phyloP scores from a whole-genome alignment of 2,113 vertebrate species.

The Chlorocebus sabaeus region DNA sequence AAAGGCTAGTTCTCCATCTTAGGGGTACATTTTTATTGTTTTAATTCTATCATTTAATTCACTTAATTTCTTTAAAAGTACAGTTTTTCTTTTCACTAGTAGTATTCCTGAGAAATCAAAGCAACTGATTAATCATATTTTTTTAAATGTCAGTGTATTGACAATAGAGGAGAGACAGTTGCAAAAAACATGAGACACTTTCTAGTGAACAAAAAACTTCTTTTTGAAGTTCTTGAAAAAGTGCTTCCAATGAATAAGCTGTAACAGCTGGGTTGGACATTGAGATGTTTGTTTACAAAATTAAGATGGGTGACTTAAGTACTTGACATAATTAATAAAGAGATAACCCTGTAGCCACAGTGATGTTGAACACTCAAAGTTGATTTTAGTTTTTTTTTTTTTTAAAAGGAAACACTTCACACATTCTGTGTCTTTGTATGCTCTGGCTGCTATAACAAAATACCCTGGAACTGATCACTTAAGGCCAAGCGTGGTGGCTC shows the following conservation, averaged over 20 bases:
- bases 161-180: neutral
- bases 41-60: neutral
- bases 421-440: neutral
- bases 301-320: neutral
- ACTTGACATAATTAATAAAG: neutral
- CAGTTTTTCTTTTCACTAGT: conserved; percentile 14
- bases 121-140: conserved; percentile 11
- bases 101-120: conserved; percentile 25
- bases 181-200: neutral
- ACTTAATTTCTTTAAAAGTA: neutral
- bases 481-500: too few relatives aligned
- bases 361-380: neutral
- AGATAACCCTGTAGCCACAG: neutral
- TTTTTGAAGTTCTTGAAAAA: neutral
- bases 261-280: neutral
- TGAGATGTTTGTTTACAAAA: neutral
- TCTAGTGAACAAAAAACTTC: neutral
- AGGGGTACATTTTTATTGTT: neutral
- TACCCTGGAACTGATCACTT: neutral
- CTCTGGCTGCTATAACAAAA: neutral
- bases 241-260: neutral
- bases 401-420: neutral
- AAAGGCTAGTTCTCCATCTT: neutral
- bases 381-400: neutral
- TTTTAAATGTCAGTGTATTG: neutral